These are phyloP conservation scores for Dendrophyllia cribrosa DNA, from an alignment of 64 coral and sea anemone genomes.

Conservation along the genomic window DNA sequence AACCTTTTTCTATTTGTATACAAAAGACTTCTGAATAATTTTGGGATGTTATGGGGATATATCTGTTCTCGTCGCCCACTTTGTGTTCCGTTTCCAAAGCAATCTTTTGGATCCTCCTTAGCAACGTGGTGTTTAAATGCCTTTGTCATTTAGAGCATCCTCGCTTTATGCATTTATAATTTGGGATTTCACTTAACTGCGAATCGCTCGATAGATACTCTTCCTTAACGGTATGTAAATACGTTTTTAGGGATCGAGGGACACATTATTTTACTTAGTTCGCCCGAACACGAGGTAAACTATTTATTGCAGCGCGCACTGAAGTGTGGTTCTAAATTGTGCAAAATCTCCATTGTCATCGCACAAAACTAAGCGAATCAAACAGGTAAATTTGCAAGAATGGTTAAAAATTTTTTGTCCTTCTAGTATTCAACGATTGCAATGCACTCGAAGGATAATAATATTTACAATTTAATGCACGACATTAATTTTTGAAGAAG, in stretches of 20 bases:
- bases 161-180: background rate
- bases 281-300: too few species aligned
- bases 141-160: background rate
- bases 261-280: background rate
- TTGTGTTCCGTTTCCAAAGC: background rate
- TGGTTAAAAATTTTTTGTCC: background rate
- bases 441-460: too few species aligned
- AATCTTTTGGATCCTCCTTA: background rate
- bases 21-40: background rate
- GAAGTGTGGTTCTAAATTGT: too few species aligned
- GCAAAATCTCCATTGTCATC: background rate
- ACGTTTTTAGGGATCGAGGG: too few species aligned
- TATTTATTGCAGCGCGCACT: too few species aligned
- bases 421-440: too few species aligned
- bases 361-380: background rate
- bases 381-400: background rate
- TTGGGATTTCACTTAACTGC: background rate
- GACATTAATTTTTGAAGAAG: background rate
- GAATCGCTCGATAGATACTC: too few species aligned
- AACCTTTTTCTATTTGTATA: background rate
- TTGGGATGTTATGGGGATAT: background rate
- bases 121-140: conserved; percentile 23
- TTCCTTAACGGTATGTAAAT: too few species aligned
- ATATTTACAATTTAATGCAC: too few species aligned
- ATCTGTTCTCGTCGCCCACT: background rate